Evolutionary conservation across 2,888 invertebrate species (phyloP).

Genomic region (Zygaena filipendulae): DNA sequence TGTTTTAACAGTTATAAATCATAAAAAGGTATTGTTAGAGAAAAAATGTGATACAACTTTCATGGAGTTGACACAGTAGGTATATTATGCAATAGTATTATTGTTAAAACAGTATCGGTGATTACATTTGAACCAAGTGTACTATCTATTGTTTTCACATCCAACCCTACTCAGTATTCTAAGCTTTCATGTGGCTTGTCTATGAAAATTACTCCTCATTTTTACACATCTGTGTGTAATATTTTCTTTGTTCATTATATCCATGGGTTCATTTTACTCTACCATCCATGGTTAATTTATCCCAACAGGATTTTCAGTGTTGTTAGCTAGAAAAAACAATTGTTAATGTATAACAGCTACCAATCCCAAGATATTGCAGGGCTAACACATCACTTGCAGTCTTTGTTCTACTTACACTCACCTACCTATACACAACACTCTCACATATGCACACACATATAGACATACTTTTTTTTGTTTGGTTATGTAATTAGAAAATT

Average conservation of each 20-base stretch:
- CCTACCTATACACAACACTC: no score
- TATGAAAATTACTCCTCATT: slow-evolving; percentile 17
- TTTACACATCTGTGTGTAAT: slow-evolving; percentile 15
- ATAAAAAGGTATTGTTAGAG: slow-evolving; percentile 3
- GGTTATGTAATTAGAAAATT: no score
- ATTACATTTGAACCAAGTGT: slow-evolving; percentile 64
- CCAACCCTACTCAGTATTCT: slow-evolving; percentile 43
- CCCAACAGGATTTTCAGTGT: slow-evolving; percentile 16
- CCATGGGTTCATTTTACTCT: slow-evolving; percentile 43
- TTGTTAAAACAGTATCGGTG: slow-evolving; percentile 55
- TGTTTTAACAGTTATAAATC: slow-evolving; percentile 7
- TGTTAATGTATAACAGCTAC: no score
- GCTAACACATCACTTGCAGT: no score
- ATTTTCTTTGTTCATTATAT: slow-evolving; percentile 17
- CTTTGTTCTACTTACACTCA: no score
- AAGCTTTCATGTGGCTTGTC: slow-evolving; percentile 37
- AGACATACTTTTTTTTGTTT: no score
- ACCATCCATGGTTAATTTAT: slow-evolving; percentile 53
- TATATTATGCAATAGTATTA: slow-evolving; percentile 27
- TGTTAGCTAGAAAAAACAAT: slow-evolving; percentile 38
- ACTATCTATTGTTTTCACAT: slow-evolving; percentile 33
- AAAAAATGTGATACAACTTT: slow-evolving; percentile 25
- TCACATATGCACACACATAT: no score
- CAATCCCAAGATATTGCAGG: no score
- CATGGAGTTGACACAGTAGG: slow-evolving; percentile 39